phyloP scores from a whole-genome alignment of 1,140 invertebrate genomes.

The Cardiocondyla obscurior region DNA sequence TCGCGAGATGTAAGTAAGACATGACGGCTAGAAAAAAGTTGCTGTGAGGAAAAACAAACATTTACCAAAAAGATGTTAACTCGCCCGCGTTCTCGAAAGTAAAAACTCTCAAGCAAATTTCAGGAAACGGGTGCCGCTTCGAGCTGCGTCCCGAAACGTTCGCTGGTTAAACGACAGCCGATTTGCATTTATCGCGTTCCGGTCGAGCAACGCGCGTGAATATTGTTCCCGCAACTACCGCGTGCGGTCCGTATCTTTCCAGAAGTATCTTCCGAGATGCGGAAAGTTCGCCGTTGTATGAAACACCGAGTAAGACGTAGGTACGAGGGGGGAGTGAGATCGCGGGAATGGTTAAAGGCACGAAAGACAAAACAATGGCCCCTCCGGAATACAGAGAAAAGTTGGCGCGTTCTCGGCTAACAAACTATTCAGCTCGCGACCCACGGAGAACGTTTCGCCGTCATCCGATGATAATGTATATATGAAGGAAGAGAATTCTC shows the following conservation, averaged over 20 bases:
- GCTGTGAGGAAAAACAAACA: not conserved
- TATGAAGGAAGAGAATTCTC: not conserved
- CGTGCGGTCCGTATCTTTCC: not conserved
- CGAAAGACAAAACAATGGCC: slow-evolving; percentile 18
- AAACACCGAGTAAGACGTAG: not conserved
- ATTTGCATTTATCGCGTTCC: not conserved
- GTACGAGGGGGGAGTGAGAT: not conserved
- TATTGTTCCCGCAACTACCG: slow-evolving; percentile 4
- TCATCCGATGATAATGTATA: slow-evolving; percentile 8
- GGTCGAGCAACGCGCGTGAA: not conserved
- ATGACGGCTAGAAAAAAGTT: not conserved
- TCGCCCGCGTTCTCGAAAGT: not conserved
- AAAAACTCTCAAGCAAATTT: not conserved
- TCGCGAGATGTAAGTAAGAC: not conserved
- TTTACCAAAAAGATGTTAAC: not conserved
- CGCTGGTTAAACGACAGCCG: not conserved
- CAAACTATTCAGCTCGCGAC: slow-evolving; percentile 66
- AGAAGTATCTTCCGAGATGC: not conserved
- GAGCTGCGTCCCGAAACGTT: too few relatives aligned
- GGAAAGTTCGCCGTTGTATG: not conserved
- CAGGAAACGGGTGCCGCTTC: too few relatives aligned
- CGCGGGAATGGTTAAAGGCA: not conserved
- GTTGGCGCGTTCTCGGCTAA: slow-evolving; percentile 49
- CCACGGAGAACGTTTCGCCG: slow-evolving; percentile 3
- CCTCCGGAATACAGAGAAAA: slow-evolving; percentile 21